Conservation (phyloP, 2,888 invertebrate genomes). For the Gari tellinella region DNA sequence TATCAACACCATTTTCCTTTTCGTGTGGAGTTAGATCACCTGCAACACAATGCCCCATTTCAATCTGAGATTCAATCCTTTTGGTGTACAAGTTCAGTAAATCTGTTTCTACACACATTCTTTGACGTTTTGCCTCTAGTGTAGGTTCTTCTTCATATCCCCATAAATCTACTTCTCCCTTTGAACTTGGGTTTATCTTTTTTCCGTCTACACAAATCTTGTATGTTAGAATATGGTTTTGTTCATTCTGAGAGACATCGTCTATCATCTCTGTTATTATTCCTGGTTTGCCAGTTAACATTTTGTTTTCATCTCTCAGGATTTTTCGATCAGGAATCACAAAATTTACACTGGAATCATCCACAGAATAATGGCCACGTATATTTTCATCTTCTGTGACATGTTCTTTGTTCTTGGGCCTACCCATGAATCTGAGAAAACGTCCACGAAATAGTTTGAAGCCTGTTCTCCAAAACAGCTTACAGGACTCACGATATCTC, state of each 20-base stretch:
- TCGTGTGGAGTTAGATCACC: background rate
- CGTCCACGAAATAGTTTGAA: too few species aligned
- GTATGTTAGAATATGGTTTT: conserved; percentile 25
- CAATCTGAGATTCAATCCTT: conserved; percentile 10
- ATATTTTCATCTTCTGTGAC: too few species aligned
- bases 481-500: too few species aligned
- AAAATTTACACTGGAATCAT: too few species aligned
- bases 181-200: conserved; percentile 42
- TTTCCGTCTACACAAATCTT: conserved; percentile 51
- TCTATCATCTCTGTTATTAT: conserved; percentile 30
- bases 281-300: conserved; percentile 16
- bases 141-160: conserved; percentile 39
- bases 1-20: background rate
- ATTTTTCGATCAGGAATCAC: too few species aligned
- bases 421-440: too few species aligned
- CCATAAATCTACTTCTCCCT: conserved; percentile 42
- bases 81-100: background rate
- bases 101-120: conserved; percentile 21
- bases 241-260: conserved; percentile 11
- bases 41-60: conserved; percentile 8
- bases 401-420: too few species aligned
- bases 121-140: too few species aligned
- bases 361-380: too few species aligned
- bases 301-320: too few species aligned
- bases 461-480: too few species aligned